Conservation (phyloP, 2,888 invertebrate genomes). For the Cephus sareptanus region DNA sequence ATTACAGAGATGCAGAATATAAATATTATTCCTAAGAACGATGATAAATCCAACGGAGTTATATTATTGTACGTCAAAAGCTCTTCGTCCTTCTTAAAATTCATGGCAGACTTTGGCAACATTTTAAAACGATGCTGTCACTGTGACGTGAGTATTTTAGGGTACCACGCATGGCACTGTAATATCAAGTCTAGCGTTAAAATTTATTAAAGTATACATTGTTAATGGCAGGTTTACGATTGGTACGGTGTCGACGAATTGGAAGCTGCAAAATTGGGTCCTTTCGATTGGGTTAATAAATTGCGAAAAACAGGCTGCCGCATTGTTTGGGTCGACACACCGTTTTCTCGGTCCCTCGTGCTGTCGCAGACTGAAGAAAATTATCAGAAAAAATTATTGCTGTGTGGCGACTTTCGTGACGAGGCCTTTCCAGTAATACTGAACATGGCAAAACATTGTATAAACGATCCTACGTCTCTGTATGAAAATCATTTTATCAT, state of each 20-base stretch:
- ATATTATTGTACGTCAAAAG: slow-evolving; percentile 43
- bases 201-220: not conserved
- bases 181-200: not conserved
- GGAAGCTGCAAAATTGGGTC: slow-evolving; percentile 49
- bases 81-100: slow-evolving; percentile 37
- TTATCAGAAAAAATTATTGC: not conserved
- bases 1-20: not conserved
- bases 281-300: slow-evolving; percentile 47
- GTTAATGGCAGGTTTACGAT: slow-evolving; percentile 44
- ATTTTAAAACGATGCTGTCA: slow-evolving; percentile 35
- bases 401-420: slow-evolving; percentile 48
- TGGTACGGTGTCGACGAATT: slow-evolving; percentile 49
- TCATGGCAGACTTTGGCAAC: slow-evolving; percentile 43
- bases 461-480: slow-evolving; percentile 30
- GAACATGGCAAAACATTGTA: slow-evolving; percentile 42
- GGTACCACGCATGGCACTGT: not conserved
- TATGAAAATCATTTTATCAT: slow-evolving; percentile 49
- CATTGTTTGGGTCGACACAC: slow-evolving; percentile 52
- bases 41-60: slow-evolving; percentile 28
- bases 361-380: slow-evolving; percentile 18
- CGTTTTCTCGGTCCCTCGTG: slow-evolving; percentile 38
- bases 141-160: slow-evolving; percentile 37
- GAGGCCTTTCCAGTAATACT: slow-evolving; percentile 42
- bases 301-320: slow-evolving; percentile 41
- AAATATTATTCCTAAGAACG: not conserved